Evolutionary conservation across 2,113 vertebrate genomes (phyloP).

Genomic region (Dasyprocta punctata): DNA sequence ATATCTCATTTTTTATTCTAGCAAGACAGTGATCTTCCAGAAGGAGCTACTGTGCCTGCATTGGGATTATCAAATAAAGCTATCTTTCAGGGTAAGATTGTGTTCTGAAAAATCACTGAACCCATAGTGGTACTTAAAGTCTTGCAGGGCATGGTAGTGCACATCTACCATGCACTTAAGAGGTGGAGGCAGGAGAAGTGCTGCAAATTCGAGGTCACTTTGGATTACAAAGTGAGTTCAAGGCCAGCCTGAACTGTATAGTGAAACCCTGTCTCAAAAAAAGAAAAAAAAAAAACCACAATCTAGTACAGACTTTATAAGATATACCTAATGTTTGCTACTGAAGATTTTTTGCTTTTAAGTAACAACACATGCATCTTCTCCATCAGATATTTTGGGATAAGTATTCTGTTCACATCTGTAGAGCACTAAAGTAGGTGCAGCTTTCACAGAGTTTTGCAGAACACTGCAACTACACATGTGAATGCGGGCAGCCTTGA

Average conservation of each 20-base stretch:
- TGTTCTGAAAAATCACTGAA: conserved; percentile 27
- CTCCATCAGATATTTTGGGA: not conserved
- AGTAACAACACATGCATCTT: not conserved
- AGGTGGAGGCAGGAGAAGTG: not conserved
- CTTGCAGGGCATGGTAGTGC: not conserved
- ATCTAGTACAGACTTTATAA: not conserved
- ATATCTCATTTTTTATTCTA: conserved; percentile 74
- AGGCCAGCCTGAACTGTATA: not conserved
- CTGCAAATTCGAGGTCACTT: no score
- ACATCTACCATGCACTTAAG: not conserved
- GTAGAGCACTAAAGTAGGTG: not conserved
- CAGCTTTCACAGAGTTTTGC: not conserved
- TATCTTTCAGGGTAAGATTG: conserved; percentile 94
- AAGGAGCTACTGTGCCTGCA: conserved; percentile 97
- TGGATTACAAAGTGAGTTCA: not conserved
- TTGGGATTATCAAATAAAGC: conserved; percentile 99
- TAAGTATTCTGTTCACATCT: not conserved
- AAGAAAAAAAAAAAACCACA: not conserved
- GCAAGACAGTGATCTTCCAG: conserved; percentile 90
- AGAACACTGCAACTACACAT: not conserved
- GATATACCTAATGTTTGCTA: not conserved
- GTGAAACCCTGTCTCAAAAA: not conserved
- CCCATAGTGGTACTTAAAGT: not conserved
- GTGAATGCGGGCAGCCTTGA: not conserved
- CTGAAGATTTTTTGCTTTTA: not conserved